Base-by-base conservation (phyloP, 2,888 invertebrate species). In the Dolichopus griseipennis region DNA sequence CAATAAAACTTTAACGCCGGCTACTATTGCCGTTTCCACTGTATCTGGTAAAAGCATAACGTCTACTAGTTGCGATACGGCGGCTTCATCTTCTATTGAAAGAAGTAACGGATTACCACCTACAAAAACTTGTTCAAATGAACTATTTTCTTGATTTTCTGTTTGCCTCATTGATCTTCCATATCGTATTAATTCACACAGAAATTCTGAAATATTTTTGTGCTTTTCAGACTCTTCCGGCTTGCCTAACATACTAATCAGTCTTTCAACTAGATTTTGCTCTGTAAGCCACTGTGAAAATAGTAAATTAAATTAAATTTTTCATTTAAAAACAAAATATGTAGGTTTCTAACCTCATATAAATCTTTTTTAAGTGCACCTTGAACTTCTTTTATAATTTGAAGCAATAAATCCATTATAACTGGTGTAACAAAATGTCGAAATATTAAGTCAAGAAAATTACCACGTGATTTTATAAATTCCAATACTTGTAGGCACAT, bases 361-460 rank as follows among this genome's bases (percentile, higher is more conserved):
- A 91, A 85, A 81, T 87, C 88, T 77, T 86, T 85, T 75, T 88
- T 86, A 78, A 89, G 86, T 75, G 90, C 89, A 72, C 84, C 85
- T 79, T 91, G 91, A 68, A 95, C 90, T 75, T 91, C 87, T 72
- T 91, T 91, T 81, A 94, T 89, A 79, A 92, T 88, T 82, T 92
- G 91, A 77, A 90, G 85, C 79, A 95, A 88, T 75, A 95, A 87
- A 86, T 97, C 96, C 85, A 95, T 94, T 77, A 97, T 91, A 75
- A 96, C 95, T 33, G 96, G 96, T 66, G 95, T 96, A 76, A 92
- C 90, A 78, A 97, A 87, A 84, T 97, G 96, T 76, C 90, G 88
- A 78, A 96, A 85, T 79, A 97, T 85, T 80, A 91, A 87, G 73
- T 91, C 88, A 79, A 97, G 87, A 85, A 95, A 95, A 83, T 91